Evolutionary conservation across 2,888 invertebrate species (phyloP).

Genomic region (Drosophila maculinotata): DNA sequence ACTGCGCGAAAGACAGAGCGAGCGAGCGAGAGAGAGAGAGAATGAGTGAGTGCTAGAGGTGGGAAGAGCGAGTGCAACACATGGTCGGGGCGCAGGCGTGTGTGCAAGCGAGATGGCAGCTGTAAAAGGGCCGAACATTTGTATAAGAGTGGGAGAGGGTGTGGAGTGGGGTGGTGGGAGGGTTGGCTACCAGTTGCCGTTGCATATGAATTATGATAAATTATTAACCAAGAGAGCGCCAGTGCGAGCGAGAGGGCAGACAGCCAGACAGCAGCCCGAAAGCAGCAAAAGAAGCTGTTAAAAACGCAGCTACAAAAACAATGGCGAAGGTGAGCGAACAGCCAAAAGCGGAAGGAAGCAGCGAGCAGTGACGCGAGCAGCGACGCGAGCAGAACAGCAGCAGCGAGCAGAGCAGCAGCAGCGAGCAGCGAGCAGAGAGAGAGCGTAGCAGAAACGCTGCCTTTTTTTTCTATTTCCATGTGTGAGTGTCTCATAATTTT

Average conservation of each 20-base stretch:
- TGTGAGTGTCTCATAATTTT: conserved; percentile 72
- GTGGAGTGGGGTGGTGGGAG: not conserved
- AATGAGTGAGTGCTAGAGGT: conserved; percentile 21
- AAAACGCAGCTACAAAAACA: conserved; percentile 50
- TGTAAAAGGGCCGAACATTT: conserved; percentile 51
- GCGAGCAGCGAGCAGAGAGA: conserved; percentile 22
- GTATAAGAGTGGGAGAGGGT: conserved; percentile 9
- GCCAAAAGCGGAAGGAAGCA: conserved; percentile 69
- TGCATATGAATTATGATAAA: conserved; percentile 83
- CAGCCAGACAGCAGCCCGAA: conserved; percentile 25
- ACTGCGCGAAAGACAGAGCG: conserved; percentile 62
- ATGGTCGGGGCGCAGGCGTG: conserved; percentile 50
- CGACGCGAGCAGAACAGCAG: conserved; percentile 5
- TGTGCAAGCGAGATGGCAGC: conserved; percentile 66
- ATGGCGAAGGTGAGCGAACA: conserved; percentile 71
- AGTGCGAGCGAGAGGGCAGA: conserved; percentile 51
- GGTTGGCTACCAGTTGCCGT: conserved; percentile 67
- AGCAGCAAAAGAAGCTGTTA: conserved; percentile 29
- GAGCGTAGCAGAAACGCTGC: conserved; percentile 20
- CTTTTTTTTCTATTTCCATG: conserved; percentile 27
- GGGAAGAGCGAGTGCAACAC: conserved; percentile 51
- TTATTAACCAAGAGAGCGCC: conserved; percentile 73
- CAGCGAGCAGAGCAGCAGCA: conserved; percentile 16
- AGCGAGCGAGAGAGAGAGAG: conserved; percentile 29
- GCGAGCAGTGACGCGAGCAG: conserved; percentile 15